phyloP scores from a whole-genome alignment of 2,113 vertebrate genomes.

The Pycnonotus jocosus region DNA sequence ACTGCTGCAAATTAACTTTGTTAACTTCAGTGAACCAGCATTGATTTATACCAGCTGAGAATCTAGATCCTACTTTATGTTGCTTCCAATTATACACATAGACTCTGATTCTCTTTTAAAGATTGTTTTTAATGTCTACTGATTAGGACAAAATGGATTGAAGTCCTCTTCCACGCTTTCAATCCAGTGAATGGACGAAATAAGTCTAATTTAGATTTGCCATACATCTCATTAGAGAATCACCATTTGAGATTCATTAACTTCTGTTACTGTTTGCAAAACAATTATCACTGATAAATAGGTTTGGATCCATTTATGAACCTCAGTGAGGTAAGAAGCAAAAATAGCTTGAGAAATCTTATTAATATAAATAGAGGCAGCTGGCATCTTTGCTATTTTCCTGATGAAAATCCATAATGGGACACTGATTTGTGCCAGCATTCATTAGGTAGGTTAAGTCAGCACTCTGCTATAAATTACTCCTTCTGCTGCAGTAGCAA shows the following conservation, averaged over 20 bases:
- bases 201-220: not conserved
- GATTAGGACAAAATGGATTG: not conserved
- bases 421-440: constrained; percentile 6
- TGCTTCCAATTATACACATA: not conserved
- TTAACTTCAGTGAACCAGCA: not conserved
- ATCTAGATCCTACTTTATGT: not conserved
- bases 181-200: not conserved
- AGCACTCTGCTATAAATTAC: constrained; percentile 32
- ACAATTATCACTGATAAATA: constrained; percentile 5
- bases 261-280: constrained; percentile 35
- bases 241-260: constrained; percentile 35
- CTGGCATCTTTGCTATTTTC: constrained; percentile 33
- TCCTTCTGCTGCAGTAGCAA: not conserved
- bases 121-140: not conserved
- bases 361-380: constrained; percentile 49
- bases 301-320: constrained; percentile 19
- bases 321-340: constrained; percentile 3
- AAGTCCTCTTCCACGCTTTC: not conserved
- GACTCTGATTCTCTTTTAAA: not conserved
- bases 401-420: constrained; percentile 25
- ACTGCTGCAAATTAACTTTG: not conserved
- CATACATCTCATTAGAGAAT: constrained; percentile 14
- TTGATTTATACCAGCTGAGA: not conserved
- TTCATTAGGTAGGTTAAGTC: constrained; percentile 43
- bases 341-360: constrained; percentile 29